phyloP scores from a whole-genome alignment of 2,888 invertebrate genomes.

The Sinodicranocentrus sp. region DNA sequence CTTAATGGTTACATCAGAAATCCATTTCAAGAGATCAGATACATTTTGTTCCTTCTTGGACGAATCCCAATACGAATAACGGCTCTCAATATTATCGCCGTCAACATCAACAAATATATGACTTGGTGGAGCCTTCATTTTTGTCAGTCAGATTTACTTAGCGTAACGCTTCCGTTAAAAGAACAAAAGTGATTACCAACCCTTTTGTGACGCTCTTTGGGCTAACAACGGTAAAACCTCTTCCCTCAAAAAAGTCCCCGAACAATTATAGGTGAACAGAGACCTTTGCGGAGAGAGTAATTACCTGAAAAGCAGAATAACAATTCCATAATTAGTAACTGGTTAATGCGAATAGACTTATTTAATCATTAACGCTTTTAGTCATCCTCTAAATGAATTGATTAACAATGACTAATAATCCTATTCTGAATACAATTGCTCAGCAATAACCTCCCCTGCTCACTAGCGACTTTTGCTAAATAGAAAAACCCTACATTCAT shows the following conservation, averaged over 20 bases:
- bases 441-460: no score
- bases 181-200: constrained; percentile 46
- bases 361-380: no score
- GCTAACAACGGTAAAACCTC: constrained; percentile 25
- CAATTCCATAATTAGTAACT: constrained; percentile 14
- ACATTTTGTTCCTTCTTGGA: constrained; percentile 43
- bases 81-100: constrained; percentile 21
- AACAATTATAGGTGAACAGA: constrained; percentile 19
- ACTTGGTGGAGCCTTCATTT: constrained; percentile 57
- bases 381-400: no score
- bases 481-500: no score
- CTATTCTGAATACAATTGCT: no score
- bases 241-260: constrained; percentile 20
- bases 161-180: constrained; percentile 1
- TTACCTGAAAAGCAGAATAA: constrained; percentile 45
- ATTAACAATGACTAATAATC: no score
- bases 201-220: constrained; percentile 59
- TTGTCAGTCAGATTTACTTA: not conserved
- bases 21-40: constrained; percentile 72
- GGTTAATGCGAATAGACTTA: no score
- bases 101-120: constrained; percentile 16
- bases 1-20: constrained; percentile 73
- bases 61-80: constrained; percentile 13
- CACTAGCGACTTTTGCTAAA: no score
- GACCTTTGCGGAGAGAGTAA: constrained; percentile 30